Conservation (phyloP, 23 tunicate species). For the Diplosoma virens region DNA sequence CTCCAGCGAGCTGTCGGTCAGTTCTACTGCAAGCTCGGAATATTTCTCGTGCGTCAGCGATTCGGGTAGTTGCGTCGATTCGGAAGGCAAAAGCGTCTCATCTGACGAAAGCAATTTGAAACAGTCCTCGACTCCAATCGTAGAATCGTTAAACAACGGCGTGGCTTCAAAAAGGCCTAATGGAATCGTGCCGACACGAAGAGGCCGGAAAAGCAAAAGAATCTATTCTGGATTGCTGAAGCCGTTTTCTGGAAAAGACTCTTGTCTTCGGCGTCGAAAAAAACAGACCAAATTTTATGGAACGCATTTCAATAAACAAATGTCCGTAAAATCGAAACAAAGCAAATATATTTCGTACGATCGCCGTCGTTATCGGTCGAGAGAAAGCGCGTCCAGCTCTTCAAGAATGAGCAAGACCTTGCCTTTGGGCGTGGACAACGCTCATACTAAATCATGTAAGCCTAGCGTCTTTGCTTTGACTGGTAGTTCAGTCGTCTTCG, state of each 20-base stretch:
- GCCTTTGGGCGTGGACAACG: no score
- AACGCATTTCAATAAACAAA: no score
- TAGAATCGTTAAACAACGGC: neutral
- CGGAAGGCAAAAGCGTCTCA: slow-evolving; percentile 28
- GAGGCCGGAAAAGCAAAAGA: neutral
- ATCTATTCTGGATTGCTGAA: neutral
- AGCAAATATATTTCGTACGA: slow-evolving; percentile 12
- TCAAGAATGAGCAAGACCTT: no score
- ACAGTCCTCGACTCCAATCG: neutral
- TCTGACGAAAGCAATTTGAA: slow-evolving; percentile 39
- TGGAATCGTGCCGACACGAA: neutral
- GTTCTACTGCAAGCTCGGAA: slow-evolving; percentile 58
- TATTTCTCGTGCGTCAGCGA: slow-evolving; percentile 58
- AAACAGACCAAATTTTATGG: no score
- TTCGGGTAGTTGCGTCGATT: slow-evolving; percentile 39
- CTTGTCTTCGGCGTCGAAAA: no score
- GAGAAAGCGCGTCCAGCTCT: no score
- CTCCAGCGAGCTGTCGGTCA: slow-evolving; percentile 50
- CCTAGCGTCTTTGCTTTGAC: no score
- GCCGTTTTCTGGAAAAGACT: neutral
- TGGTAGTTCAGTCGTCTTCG: no score
- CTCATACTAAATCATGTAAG: no score
- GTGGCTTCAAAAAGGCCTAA: no score
- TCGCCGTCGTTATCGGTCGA: no score
- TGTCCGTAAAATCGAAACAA: neutral